Evolutionary conservation across 2,113 vertebrate genomes (phyloP), one percentile per base, ranked within the genome.

Genomic region (Epinephelus fuscoguttatus): DNA sequence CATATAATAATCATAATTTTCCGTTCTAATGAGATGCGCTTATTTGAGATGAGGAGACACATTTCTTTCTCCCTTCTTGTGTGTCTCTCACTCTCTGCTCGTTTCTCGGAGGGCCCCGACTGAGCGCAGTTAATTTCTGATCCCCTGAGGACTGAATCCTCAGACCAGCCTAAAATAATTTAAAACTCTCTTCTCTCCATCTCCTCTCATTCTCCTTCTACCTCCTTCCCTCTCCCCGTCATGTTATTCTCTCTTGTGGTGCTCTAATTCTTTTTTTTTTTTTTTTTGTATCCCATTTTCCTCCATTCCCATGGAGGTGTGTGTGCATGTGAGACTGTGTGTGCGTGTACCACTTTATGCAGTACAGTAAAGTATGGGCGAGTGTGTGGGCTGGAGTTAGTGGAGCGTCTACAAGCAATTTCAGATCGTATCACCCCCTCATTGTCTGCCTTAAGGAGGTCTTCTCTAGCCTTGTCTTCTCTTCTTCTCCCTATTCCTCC

Each of bases 401-500:
- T 89, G 84, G 77, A 93, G 92, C 88, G 74, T 91, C 86, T 86
- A 92, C 87, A 94, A 91, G 91, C 89, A 93, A 94, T 94, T 94
- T 93, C 81, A 88, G 87, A 94, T 91, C 82, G 78, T 91, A 93
- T 94, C 93, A 84, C 84, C 77, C 72, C 75, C 74, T 91, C 90
- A 91, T 89, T 94, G 90, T 92, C 86, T 90, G 86, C 77, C 63
- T 85, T 88, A 89, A 90, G 88, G 86, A 88, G 81, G 71, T 90
- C 83, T 83, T 84, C 81, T 86, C 79, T 52, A 56, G 76, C 56
- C 37, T 71, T 75, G 70, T 81, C 74, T 77, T 87, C 66, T 86
- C 68, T 68, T 83, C 49, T 64, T 75, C 81, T 67, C 47, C 79
- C 78, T 76, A 80, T 82, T 81, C 68, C 78, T 69, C 17, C 75